Conservation (phyloP, 2,797 vertebrate genomes). For the Poeciliopsis gracilis region DNA sequence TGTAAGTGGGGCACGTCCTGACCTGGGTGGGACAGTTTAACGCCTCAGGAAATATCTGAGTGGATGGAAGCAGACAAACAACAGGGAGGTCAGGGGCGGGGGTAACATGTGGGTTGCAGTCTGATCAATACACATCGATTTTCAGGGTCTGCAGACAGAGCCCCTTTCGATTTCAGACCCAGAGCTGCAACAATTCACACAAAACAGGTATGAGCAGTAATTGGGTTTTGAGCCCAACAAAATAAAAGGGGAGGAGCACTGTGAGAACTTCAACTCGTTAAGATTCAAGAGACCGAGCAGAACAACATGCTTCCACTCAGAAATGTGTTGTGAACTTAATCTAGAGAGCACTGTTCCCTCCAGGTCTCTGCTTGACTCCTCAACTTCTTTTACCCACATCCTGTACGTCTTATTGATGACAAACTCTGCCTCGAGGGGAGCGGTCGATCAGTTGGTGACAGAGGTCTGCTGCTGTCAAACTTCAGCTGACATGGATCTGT, state of each 20-base stretch:
- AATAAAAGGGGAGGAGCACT: constrained; percentile 14
- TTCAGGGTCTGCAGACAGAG: neutral
- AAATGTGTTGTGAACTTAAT: constrained; percentile 26
- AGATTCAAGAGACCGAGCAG: neutral
- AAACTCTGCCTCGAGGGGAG: constrained; percentile 10
- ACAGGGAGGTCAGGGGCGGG: constrained; percentile 43
- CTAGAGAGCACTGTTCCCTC: constrained; percentile 9
- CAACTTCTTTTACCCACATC: neutral
- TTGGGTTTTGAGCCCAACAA: neutral
- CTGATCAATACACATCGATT: constrained; percentile 41
- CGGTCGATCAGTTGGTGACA: constrained; percentile 12
- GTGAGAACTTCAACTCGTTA: constrained; percentile 3
- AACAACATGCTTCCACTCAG: constrained; percentile 24
- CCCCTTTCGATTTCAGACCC: neutral
- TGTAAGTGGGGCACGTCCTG: constrained; percentile 29
- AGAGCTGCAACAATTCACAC: neutral
- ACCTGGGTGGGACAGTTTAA: constrained; percentile 25
- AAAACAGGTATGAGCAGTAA: constrained; percentile 27
- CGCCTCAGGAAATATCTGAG: constrained; percentile 22
- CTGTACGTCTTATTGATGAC: constrained; percentile 13
- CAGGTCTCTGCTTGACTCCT: neutral
- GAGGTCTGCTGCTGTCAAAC: constrained; percentile 67
- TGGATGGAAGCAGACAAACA: constrained; percentile 9
- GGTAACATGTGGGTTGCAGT: constrained; percentile 26
- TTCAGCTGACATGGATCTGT: constrained; percentile 64